phyloP scores from a whole-genome alignment of 2,888 invertebrate genomes.

The Epicampocera succincta region DNA sequence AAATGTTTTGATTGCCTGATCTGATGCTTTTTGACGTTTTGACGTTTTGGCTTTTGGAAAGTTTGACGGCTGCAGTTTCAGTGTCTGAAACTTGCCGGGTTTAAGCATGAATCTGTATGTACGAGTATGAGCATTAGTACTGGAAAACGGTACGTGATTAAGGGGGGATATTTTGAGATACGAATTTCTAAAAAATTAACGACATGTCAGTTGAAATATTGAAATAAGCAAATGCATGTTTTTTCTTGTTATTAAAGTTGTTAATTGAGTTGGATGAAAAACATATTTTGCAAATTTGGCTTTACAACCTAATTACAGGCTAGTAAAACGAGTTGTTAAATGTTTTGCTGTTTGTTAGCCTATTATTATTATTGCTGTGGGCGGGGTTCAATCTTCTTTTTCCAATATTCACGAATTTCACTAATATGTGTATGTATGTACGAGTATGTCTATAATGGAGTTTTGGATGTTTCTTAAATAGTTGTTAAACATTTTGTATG shows the following conservation, averaged over 20 bases:
- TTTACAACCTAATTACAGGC: constrained; percentile 82
- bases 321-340: constrained; percentile 80
- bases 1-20: neutral
- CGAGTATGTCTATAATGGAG: too few relatives aligned
- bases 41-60: neutral
- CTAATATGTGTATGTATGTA: too few relatives aligned
- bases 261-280: constrained; percentile 48
- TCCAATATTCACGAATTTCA: too few relatives aligned
- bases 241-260: constrained; percentile 44
- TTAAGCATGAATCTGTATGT: constrained; percentile 36
- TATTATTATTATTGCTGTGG: too few relatives aligned
- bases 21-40: neutral
- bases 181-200: constrained; percentile 80
- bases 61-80: too few relatives aligned
- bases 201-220: constrained; percentile 74
- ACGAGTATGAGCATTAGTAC: constrained; percentile 9
- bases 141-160: constrained; percentile 1
- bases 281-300: constrained; percentile 78
- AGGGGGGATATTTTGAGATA: constrained; percentile 76
- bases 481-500: too few relatives aligned
- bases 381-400: too few relatives aligned
- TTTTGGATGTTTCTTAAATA: too few relatives aligned
- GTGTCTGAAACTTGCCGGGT: constrained; percentile 16
- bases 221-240: constrained; percentile 67
- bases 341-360: constrained; percentile 30